phyloP scores from a whole-genome alignment of 1,140 invertebrate species.

The Drosophila lacteicornis region DNA sequence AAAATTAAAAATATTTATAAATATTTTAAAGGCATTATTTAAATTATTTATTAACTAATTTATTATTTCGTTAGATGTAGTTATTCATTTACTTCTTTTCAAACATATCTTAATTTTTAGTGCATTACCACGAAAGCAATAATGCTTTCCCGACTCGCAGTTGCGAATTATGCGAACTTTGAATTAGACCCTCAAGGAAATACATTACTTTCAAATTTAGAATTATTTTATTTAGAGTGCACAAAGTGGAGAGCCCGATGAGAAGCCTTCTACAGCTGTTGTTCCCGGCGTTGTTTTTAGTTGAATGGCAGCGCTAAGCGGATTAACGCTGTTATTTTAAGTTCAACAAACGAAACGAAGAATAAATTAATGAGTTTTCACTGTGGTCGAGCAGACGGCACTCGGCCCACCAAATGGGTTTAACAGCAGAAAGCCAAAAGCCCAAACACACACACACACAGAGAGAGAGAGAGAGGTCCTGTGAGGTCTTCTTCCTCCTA shows the following conservation, averaged over 20 bases:
- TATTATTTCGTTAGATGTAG: no score
- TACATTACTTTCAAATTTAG: not conserved
- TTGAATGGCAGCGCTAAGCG: constrained; percentile 76
- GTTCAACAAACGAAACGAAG: constrained; percentile 81
- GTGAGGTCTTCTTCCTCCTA: constrained; percentile 10
- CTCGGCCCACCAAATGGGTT: constrained; percentile 59
- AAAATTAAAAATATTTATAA: no score
- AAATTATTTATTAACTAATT: no score
- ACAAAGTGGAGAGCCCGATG: constrained; percentile 20
- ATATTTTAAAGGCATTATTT: no score
- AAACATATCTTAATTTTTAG: no score
- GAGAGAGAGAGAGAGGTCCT: constrained; percentile 3
- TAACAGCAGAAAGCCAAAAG: constrained; percentile 77
- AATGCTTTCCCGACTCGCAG: no score
- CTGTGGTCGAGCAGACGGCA: constrained; percentile 63
- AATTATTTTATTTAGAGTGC: not conserved
- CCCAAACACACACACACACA: constrained; percentile 51
- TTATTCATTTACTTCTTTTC: no score
- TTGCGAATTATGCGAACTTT: no score
- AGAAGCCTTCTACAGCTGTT: constrained; percentile 40
- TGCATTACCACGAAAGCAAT: no score
- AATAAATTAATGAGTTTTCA: constrained; percentile 84
- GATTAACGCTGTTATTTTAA: constrained; percentile 83
- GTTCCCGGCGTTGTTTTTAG: constrained; percentile 68
- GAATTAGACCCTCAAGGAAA: not conserved